These are phyloP conservation scores for Antrozous pallidus DNA, from an alignment of 2,797 vertebrate species.

Conservation along the genomic window DNA sequence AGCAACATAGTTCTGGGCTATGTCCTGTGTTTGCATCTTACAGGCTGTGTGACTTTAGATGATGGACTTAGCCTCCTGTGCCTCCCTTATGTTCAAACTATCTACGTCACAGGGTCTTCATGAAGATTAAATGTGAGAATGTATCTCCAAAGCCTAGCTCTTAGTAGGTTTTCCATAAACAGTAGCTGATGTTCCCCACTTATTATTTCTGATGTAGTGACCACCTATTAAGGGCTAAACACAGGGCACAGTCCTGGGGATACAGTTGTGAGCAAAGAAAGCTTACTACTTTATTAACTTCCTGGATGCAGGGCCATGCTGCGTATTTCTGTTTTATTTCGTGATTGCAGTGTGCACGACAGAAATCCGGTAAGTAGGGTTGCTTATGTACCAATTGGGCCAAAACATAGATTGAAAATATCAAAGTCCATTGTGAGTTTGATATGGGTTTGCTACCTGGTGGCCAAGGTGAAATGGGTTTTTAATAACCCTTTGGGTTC, in stretches of 20 bases:
- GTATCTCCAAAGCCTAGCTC: neutral
- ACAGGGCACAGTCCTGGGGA: neutral
- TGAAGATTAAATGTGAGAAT: neutral
- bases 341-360: neutral
- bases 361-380: neutral
- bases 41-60: neutral
- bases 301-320: neutral
- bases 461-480: neutral
- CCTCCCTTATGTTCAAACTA: neutral
- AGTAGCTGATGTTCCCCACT: neutral
- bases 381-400: neutral
- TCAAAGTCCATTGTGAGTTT: neutral
- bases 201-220: neutral
- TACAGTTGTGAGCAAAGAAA: neutral
- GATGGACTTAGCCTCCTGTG: neutral
- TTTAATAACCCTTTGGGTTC: neutral
- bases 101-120: neutral
- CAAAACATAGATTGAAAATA: neutral
- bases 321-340: neutral
- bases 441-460: neutral
- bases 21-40: neutral
- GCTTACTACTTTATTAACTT: neutral
- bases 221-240: neutral
- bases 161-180: neutral
- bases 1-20: neutral